Conservation (phyloP, 30 jellyfish, hydroid and myxozoan genomes). For the Hydractinia symbiolongicarpus region DNA sequence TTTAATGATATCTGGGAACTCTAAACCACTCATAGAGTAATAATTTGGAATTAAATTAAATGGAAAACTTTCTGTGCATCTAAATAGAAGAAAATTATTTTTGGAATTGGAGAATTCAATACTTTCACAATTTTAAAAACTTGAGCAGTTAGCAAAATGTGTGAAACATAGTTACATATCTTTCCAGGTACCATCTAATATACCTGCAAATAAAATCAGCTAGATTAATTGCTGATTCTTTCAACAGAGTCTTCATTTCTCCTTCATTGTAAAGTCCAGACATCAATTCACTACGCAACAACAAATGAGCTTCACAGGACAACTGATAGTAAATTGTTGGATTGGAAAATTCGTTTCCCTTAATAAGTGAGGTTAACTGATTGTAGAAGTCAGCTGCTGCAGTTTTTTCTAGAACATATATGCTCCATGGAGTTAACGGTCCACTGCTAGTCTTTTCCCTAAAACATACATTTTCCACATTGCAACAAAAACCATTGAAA, state of each 20-base stretch:
- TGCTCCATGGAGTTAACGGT: slow-evolving; percentile 64
- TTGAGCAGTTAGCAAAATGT: no score
- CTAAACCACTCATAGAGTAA: slow-evolving; percentile 51
- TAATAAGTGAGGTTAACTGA: slow-evolving; percentile 57
- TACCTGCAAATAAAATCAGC: slow-evolving; percentile 82
- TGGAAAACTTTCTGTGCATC: slow-evolving; percentile 12
- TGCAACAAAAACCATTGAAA: no score
- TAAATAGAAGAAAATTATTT: not conserved
- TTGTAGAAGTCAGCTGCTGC: slow-evolving; percentile 47
- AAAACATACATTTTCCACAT: no score
- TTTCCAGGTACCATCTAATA: no score
- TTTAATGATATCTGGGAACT: slow-evolving; percentile 46
- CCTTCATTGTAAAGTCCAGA: slow-evolving; percentile 34
- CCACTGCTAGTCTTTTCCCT: slow-evolving; percentile 9
- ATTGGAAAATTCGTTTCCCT: slow-evolving; percentile 84
- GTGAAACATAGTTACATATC: no score
- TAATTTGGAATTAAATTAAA: slow-evolving; percentile 24
- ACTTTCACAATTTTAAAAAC: no score
- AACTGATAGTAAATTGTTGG: slow-evolving; percentile 79
- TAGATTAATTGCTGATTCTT: slow-evolving; percentile 53
- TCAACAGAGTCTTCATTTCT: slow-evolving; percentile 26
- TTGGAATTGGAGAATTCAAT: no score
- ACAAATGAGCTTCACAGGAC: slow-evolving; percentile 65
- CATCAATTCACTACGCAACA: slow-evolving; percentile 45
- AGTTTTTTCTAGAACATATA: slow-evolving; percentile 51